phyloP scores from a whole-genome alignment of 1,140 invertebrate genomes.

The Macrostomum lignano region DNA sequence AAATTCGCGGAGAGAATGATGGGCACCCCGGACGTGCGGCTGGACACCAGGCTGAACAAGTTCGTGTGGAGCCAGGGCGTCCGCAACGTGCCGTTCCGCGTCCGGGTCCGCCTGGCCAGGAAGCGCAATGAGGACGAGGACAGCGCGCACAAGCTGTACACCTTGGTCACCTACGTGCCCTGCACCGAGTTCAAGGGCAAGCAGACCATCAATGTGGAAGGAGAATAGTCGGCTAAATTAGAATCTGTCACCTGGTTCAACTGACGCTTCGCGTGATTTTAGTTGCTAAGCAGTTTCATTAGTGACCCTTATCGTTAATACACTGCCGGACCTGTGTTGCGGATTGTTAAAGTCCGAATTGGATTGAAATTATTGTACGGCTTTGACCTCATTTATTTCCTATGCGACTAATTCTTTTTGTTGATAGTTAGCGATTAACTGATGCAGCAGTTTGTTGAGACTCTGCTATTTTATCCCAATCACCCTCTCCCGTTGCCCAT shows the following conservation, averaged over 20 bases:
- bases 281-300: too few species aligned
- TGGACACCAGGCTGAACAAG: conserved; percentile 87
- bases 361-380: too few species aligned
- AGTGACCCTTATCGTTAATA: too few species aligned
- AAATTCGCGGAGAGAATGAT: conserved; percentile 92
- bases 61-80: conserved; percentile 8
- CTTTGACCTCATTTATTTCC: too few species aligned
- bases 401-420: too few species aligned
- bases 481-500: too few species aligned
- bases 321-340: too few species aligned
- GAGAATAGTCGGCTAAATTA: neutral
- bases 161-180: conserved; percentile 76
- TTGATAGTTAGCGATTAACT: too few species aligned
- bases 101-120: conserved; percentile 43
- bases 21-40: conserved; percentile 83
- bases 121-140: conserved; percentile 96
- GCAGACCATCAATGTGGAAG: conserved; percentile 5
- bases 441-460: too few species aligned
- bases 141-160: conserved; percentile 83
- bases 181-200: conserved; percentile 62
- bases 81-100: conserved; percentile 34
- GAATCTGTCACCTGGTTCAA: neutral
- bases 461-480: too few species aligned
- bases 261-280: too few species aligned
- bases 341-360: too few species aligned